A percentile compares a stretch with the other conserved stretches of the same genome.
Evolutionary conservation across 1,140 invertebrate genomes (phyloP).

Genomic region (Leucophenga varia): DNA sequence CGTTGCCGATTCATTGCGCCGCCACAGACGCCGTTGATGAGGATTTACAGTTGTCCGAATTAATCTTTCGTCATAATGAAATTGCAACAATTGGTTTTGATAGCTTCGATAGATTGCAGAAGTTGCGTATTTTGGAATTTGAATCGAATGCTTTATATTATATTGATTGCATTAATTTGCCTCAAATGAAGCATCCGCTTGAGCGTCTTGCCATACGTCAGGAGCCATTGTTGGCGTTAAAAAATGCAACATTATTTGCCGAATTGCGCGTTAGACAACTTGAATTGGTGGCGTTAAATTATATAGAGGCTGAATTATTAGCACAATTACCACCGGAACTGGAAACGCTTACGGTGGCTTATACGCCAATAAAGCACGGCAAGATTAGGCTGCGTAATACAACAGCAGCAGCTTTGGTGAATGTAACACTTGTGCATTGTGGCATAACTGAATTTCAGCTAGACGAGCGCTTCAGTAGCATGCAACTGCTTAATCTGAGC

Average conservation of each 20-base stretch:
- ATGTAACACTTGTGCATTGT: conserved; percentile 28
- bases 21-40: too few relatives aligned
- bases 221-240: conserved; percentile 11
- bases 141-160: conserved; percentile 4
- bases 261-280: neutral
- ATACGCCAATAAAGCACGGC: conserved; percentile 12
- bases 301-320: conserved; percentile 4
- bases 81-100: conserved; percentile 5
- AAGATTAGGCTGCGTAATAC: neutral
- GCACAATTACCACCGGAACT: conserved; percentile 11
- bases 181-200: neutral
- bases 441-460: conserved; percentile 13
- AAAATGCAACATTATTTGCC: conserved; percentile 10
- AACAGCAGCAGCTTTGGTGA: conserved; percentile 21
- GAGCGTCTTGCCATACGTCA: conserved; percentile 7
- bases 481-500: conserved; percentile 30
- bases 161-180: conserved; percentile 5
- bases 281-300: conserved; percentile 8
- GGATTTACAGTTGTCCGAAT: conserved; percentile 2
- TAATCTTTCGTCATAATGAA: conserved; percentile 11
- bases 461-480: conserved; percentile 1
- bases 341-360: conserved; percentile 7
- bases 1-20: conserved; percentile 3
- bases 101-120: conserved; percentile 1
- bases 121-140: conserved; percentile 6